phyloP scores from a whole-genome alignment of 2,888 invertebrate genomes.

The Acanthosoma haemorrhoidale region DNA sequence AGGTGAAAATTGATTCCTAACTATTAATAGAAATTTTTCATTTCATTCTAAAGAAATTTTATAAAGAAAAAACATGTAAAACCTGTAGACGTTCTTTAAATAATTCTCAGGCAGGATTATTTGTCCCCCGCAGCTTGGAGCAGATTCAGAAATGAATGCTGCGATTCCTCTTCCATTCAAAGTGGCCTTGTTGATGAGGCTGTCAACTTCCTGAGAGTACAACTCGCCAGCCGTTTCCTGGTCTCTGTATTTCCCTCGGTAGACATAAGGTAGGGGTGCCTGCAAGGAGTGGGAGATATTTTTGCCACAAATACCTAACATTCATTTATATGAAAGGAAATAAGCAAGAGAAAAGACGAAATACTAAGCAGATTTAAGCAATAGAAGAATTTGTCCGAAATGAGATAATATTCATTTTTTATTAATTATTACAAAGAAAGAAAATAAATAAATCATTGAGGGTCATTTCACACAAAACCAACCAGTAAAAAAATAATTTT shows the following conservation, averaged over 20 bases:
- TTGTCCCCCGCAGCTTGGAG: conserved; percentile 97
- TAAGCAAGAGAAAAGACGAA: too few species aligned
- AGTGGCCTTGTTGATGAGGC: conserved; percentile 58
- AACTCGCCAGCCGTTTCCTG: conserved; percentile 58
- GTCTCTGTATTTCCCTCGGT: conserved; percentile 80
- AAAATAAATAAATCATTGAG: too few species aligned
- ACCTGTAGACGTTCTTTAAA: conserved; percentile 73
- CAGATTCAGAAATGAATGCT: conserved; percentile 90
- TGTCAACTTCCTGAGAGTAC: conserved; percentile 80
- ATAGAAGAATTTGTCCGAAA: too few species aligned
- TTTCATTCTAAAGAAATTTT: too few species aligned
- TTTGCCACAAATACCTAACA: conserved; percentile 16
- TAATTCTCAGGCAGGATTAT: conserved; percentile 87
- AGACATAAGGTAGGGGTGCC: conserved; percentile 90
- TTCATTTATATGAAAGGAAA: neutral
- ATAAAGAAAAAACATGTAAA: too few species aligned
- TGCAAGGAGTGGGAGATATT: conserved; percentile 44
- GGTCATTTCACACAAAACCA: too few species aligned
- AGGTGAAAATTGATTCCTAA: too few species aligned
- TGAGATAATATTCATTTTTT: too few species aligned
- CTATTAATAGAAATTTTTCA: neutral
- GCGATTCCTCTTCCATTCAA: conserved; percentile 63
- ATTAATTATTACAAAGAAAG: too few species aligned
- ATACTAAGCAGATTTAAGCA: too few species aligned
- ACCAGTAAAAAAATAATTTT: too few species aligned